phyloP scores from a whole-genome alignment of 1,140 invertebrate genomes.

The Ips typographus region DNA sequence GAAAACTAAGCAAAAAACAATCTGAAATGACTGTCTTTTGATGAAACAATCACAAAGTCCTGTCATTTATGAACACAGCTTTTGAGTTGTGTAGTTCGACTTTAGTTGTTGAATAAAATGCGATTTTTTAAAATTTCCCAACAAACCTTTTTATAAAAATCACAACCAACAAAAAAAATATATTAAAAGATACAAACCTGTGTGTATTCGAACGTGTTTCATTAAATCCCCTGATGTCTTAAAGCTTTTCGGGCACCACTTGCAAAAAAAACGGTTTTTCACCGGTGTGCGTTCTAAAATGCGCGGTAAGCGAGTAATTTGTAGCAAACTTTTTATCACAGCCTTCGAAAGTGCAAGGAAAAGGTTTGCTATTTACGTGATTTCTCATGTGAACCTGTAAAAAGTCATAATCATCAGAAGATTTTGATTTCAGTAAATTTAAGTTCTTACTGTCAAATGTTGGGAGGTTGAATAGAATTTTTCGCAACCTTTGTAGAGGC shows the following conservation, averaged over 20 bases:
- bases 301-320: conserved; percentile 64
- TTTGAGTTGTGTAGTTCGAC: no score
- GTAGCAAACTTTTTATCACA: conserved; percentile 70
- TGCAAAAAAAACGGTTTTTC: conserved; percentile 55
- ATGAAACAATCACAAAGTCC: no score
- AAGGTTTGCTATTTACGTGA: conserved; percentile 66
- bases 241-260: conserved; percentile 57
- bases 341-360: conserved; percentile 58
- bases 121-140: no score
- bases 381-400: conserved; percentile 65
- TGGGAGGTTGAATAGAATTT: conserved; percentile 60
- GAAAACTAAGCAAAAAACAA: no score
- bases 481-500: conserved; percentile 56
- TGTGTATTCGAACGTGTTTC: conserved; percentile 49
- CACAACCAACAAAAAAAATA: conserved; percentile 62
- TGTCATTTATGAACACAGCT: no score
- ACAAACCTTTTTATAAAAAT: no score
- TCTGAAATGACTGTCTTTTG: no score
- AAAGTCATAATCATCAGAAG: conserved; percentile 32
- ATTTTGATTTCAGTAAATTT: conserved; percentile 10
- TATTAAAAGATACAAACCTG: conserved; percentile 56
- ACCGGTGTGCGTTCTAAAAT: conserved; percentile 60
- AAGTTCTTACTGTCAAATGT: conserved; percentile 57
- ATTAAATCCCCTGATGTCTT: conserved; percentile 55
- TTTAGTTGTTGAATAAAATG: no score